Conservation (phyloP, 2,113 vertebrate genomes). For the Hippocampus barbouri region DNA sequence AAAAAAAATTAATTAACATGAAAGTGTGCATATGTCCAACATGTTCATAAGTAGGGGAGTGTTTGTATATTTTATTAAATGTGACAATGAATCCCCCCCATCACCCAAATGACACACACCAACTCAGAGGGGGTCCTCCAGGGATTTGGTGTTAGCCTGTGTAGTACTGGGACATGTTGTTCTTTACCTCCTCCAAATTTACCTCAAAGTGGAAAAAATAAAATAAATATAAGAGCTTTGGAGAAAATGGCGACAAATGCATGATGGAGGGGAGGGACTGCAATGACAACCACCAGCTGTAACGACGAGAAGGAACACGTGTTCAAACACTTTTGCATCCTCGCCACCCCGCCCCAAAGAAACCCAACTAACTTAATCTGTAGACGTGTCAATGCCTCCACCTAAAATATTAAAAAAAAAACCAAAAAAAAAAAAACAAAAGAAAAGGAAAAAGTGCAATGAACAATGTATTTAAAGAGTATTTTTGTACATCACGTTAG, state of each 20-base stretch:
- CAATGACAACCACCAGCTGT: slow-evolving; percentile 60
- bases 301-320: slow-evolving; percentile 33
- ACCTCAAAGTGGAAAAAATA: slow-evolving; percentile 47
- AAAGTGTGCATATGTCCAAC: slow-evolving; percentile 18
- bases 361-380: slow-evolving; percentile 24
- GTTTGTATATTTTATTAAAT: slow-evolving; percentile 74
- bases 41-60: slow-evolving; percentile 73
- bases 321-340: slow-evolving; percentile 31
- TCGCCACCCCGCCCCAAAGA: slow-evolving; percentile 48
- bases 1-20: too few species aligned
- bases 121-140: slow-evolving; percentile 49
- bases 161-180: slow-evolving; percentile 59
- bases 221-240: slow-evolving; percentile 2
- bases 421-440: not conserved
- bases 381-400: slow-evolving; percentile 29
- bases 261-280: slow-evolving; percentile 58
- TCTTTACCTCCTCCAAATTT: slow-evolving; percentile 73
- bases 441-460: slow-evolving; percentile 47
- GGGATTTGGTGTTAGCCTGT: slow-evolving; percentile 59
- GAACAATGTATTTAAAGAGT: slow-evolving; percentile 51
- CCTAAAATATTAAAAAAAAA: slow-evolving; percentile 33
- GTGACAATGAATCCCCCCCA: slow-evolving; percentile 62
- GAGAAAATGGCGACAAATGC: slow-evolving; percentile 28
- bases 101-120: slow-evolving; percentile 55
- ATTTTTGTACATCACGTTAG: slow-evolving; percentile 54